phyloP scores from a whole-genome alignment of 1,140 invertebrate genomes.

The Drosophila trapezifrons region DNA sequence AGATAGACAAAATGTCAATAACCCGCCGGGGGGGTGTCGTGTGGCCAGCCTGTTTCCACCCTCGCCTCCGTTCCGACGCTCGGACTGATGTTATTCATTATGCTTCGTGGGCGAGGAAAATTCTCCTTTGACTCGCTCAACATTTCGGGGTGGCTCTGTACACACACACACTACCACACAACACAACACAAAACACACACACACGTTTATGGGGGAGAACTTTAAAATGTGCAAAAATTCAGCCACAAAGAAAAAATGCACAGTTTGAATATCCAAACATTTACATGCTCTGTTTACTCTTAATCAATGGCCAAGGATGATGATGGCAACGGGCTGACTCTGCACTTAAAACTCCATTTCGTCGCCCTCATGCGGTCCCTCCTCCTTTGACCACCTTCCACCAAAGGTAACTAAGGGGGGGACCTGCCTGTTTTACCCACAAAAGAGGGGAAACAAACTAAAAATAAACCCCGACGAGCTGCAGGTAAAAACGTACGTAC shows the following conservation, averaged over 20 bases:
- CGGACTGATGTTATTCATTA: slow-evolving; percentile 47
- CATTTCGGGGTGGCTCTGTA: slow-evolving; percentile 33
- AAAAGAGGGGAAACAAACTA: slow-evolving; percentile 31
- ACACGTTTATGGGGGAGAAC: slow-evolving; percentile 6
- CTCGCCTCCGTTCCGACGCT: slow-evolving; percentile 43
- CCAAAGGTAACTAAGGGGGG: not conserved
- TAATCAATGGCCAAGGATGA: slow-evolving; percentile 75
- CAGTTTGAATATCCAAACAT: slow-evolving; percentile 72
- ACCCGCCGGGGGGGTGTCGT: slow-evolving; percentile 48
- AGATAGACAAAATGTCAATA: slow-evolving; percentile 72
- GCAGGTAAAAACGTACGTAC: slow-evolving; percentile 18
- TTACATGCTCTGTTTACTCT: slow-evolving; percentile 76
- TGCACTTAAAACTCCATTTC: slow-evolving; percentile 44
- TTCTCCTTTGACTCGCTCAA: slow-evolving; percentile 27
- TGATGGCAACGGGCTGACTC: slow-evolving; percentile 43
- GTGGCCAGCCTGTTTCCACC: slow-evolving; percentile 43
- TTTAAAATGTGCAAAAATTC: slow-evolving; percentile 52
- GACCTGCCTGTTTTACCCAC: slow-evolving; percentile 1
- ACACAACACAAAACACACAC: slow-evolving; percentile 8
- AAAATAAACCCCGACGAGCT: slow-evolving; percentile 30
- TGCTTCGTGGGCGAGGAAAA: slow-evolving; percentile 43
- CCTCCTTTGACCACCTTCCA: slow-evolving; percentile 7
- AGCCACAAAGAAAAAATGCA: slow-evolving; percentile 54
- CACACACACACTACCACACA: slow-evolving; percentile 7
- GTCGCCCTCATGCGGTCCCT: slow-evolving; percentile 39